These are phyloP conservation scores for Hydrozoanthus gracilis DNA, from an alignment of 92 coral and sea anemone genomes.

Conservation along the genomic window DNA sequence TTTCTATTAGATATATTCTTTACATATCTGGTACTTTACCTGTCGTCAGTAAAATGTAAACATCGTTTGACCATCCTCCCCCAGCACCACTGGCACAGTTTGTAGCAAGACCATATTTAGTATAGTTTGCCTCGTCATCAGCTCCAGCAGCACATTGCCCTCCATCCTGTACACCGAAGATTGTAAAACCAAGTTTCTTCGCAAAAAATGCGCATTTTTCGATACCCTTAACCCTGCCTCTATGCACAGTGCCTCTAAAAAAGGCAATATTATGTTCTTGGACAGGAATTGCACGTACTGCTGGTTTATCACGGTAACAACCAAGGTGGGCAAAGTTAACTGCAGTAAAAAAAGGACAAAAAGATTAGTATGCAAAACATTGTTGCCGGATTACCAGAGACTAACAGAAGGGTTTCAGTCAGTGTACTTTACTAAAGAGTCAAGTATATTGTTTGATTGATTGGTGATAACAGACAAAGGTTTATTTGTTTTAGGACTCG, in stretches of 20 bases:
- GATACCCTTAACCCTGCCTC: not conserved
- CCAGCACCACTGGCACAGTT: conserved; percentile 33
- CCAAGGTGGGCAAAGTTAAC: conserved; percentile 36
- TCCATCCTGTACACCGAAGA: conserved; percentile 13
- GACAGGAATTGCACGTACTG: not conserved
- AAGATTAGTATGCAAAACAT: not conserved
- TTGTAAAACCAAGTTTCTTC: not conserved
- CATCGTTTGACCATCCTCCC: conserved; percentile 28
- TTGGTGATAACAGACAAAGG: too few relatives aligned
- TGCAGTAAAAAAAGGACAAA: not conserved
- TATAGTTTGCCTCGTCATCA: not conserved
- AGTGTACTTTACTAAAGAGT: too few relatives aligned
- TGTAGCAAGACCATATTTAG: conserved; percentile 29
- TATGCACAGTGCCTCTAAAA: not conserved
- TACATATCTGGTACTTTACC: not conserved
- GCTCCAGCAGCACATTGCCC: not conserved
- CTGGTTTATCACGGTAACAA: not conserved
- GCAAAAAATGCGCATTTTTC: conserved; percentile 28
- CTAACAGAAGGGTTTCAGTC: too few relatives aligned
- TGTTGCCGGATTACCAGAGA: too few relatives aligned
- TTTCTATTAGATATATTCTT: too few relatives aligned
- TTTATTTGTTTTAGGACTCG: too few relatives aligned
- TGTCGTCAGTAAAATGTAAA: conserved; percentile 14
- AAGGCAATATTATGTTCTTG: not conserved
- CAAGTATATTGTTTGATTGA: too few relatives aligned